Conservation (phyloP, 2,113 vertebrate species). For the Geococcyx californianus region DNA sequence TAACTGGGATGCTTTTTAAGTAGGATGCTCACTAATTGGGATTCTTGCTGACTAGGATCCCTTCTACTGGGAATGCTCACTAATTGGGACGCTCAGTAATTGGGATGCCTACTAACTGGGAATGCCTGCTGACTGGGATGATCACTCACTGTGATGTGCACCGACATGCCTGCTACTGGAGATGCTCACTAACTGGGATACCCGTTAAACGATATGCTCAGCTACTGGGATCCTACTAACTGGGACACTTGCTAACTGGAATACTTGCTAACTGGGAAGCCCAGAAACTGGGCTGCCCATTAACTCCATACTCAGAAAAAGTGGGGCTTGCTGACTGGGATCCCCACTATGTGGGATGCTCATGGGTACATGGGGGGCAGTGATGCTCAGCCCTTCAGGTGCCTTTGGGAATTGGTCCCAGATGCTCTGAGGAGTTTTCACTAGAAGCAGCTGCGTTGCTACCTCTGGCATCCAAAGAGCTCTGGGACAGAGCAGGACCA, state of each 20-base stretch:
- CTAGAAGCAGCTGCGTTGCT: neutral
- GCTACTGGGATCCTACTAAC: accelerated
- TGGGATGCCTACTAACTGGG: neutral
- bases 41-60: accelerated
- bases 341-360: neutral
- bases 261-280: neutral
- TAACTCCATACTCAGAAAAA: neutral
- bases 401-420: neutral
- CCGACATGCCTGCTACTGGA: neutral
- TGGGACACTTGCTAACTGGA: neutral
- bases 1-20: neutral
- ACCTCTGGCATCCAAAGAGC: accelerated
- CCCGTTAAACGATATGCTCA: neutral
- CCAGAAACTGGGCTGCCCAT: neutral
- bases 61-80: accelerated
- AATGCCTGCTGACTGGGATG: no score
- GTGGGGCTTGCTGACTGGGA: neutral
- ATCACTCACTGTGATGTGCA: neutral
- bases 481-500: accelerated
- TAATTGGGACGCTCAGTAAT: no score
- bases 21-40: neutral
- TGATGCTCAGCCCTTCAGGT: neutral
- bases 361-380: accelerated
- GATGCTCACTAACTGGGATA: neutral
- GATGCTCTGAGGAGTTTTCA: neutral